phyloP scores from a whole-genome alignment of 2,888 invertebrate species.

The Drosophila atroscutellata region DNA sequence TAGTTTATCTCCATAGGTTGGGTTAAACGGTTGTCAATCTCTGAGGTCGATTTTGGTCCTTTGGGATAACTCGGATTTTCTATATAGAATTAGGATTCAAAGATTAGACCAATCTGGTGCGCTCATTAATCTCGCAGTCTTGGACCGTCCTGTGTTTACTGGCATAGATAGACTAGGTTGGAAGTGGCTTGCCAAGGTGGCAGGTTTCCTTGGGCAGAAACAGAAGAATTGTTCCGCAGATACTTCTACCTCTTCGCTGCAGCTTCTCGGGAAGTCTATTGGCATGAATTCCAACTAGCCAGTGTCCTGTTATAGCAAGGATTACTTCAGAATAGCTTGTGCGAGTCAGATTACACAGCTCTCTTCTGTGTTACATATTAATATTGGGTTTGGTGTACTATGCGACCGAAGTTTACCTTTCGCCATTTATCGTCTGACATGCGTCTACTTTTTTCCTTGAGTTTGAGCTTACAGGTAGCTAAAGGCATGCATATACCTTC shows the following conservation, averaged over 20 bases:
- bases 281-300: too few relatives aligned
- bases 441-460: too few relatives aligned
- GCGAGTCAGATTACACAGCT: not conserved
- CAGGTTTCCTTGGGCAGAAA: not conserved
- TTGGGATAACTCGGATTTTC: not conserved
- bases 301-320: too few relatives aligned
- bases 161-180: not conserved
- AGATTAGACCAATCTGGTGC: not conserved
- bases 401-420: too few relatives aligned
- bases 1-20: not conserved
- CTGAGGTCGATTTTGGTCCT: not conserved
- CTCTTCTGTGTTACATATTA: not conserved
- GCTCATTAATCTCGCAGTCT: not conserved
- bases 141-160: not conserved
- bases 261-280: too few relatives aligned
- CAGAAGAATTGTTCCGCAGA: not conserved
- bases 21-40: not conserved
- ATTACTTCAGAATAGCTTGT: too few relatives aligned
- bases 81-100: not conserved
- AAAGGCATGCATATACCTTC: too few relatives aligned
- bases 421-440: too few relatives aligned
- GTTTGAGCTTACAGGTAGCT: too few relatives aligned
- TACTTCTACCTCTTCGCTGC: too few relatives aligned
- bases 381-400: too few relatives aligned
- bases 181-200: not conserved